Conservation (phyloP, 2,888 invertebrate species). For the Sturmia bella region DNA sequence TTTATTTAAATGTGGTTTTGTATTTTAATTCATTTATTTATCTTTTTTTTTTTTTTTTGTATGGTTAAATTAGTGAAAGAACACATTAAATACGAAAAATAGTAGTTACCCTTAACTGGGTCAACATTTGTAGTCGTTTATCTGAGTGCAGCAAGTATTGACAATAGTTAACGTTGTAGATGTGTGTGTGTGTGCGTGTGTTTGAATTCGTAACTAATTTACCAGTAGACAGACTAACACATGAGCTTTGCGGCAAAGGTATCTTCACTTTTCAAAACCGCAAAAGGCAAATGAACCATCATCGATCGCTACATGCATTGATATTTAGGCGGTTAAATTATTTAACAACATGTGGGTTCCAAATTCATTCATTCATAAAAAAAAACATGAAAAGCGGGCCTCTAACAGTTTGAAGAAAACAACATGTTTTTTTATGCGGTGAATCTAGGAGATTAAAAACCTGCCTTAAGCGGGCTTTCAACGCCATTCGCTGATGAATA, state of each 20-base stretch:
- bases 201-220: neutral
- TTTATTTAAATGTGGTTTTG: conserved; percentile 1
- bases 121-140: conserved; percentile 42
- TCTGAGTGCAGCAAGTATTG: neutral
- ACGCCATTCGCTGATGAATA: no score
- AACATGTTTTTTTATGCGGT: no score
- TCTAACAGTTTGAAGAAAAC: no score
- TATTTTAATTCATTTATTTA: neutral
- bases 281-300: conserved; percentile 63
- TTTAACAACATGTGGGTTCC: neutral
- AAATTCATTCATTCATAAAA: conserved; percentile 8
- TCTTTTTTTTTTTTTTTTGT: no score
- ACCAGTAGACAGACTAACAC: neutral
- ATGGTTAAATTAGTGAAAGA: conserved; percentile 10
- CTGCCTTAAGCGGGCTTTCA: no score
- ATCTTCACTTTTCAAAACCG: conserved; percentile 48
- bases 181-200: neutral
- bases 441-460: no score
- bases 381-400: no score
- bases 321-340: conserved; percentile 13
- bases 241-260: conserved; percentile 35
- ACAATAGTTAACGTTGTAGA: no score
- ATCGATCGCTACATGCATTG: neutral
- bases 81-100: conserved; percentile 16
- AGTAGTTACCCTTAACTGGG: conserved; percentile 52